Percentiles rank a stretch among this genome's conserved stretches.
These are phyloP conservation scores for Lottia scabra DNA, from an alignment of 2,888 invertebrate genomes.

Conservation along the genomic window DNA sequence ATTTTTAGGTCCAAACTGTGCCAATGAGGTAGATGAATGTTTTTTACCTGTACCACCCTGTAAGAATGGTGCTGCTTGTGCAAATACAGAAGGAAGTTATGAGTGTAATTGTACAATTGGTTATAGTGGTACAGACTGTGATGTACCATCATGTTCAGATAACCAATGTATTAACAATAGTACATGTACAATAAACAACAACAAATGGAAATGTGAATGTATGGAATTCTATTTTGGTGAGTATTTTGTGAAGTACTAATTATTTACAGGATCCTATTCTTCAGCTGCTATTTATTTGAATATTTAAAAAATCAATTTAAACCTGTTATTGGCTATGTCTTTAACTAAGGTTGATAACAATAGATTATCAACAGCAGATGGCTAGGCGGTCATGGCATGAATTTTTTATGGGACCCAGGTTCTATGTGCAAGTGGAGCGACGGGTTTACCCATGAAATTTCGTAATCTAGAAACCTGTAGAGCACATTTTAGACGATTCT, in stretches of 20 bases:
- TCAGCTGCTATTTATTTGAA: background rate
- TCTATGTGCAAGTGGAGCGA: too few relatives aligned
- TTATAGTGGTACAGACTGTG: conserved; percentile 49
- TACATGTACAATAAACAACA: conserved; percentile 31
- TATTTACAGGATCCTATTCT: too few relatives aligned
- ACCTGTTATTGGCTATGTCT: too few relatives aligned
- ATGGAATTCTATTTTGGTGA: conserved; percentile 44
- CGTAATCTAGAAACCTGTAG: too few relatives aligned
- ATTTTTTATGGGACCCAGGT: too few relatives aligned
- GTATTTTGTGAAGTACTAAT: background rate
- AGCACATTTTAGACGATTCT: too few relatives aligned
- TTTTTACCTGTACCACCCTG: conserved; percentile 56
- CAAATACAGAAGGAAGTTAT: conserved; percentile 63
- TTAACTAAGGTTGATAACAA: too few relatives aligned
- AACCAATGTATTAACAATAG: conserved; percentile 43
- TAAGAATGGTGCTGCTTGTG: conserved; percentile 72
- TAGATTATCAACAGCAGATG: too few relatives aligned
- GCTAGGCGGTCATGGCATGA: too few relatives aligned
- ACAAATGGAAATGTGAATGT: conserved; percentile 42
- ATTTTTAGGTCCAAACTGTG: conserved; percentile 78
- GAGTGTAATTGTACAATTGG: conserved; percentile 54
- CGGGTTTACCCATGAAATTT: too few relatives aligned
- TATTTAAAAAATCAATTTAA: too few relatives aligned
- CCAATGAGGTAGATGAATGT: conserved; percentile 39
- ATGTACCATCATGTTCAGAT: conserved; percentile 39